Percentiles rank a stretch among this genome's conserved stretches.
Evolutionary conservation across 2,888 invertebrate species (phyloP).

Genomic region (Eupithecia centaureata): DNA sequence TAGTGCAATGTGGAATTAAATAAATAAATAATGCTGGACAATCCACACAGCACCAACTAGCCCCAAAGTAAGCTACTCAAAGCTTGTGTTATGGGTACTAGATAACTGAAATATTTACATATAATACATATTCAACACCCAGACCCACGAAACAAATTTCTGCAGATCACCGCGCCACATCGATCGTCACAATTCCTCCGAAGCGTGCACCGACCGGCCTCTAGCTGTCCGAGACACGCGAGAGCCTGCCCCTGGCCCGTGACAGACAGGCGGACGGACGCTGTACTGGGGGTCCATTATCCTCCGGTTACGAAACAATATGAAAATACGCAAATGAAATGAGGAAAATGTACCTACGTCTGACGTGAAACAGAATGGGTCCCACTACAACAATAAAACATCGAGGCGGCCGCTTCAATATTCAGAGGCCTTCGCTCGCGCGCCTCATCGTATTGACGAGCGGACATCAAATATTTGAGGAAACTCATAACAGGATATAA

Average conservation of each 20-base stretch:
- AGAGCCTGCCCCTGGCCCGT: background rate
- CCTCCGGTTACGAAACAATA: background rate
- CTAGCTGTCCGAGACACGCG: background rate
- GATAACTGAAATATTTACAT: too few relatives aligned
- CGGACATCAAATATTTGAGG: constrained; percentile 22
- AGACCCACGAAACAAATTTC: too few relatives aligned
- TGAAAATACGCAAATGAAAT: background rate
- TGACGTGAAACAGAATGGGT: constrained; percentile 9
- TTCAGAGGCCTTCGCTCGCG: constrained; percentile 9
- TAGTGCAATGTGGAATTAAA: background rate
- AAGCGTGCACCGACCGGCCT: background rate
- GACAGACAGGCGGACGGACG: background rate
- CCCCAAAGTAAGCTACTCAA: too few relatives aligned
- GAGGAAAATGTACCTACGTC: background rate
- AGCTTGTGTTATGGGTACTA: too few relatives aligned
- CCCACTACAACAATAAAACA: constrained; percentile 7
- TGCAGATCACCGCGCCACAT: too few relatives aligned
- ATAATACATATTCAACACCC: too few relatives aligned
- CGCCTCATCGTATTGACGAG: background rate
- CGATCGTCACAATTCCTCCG: too few relatives aligned
- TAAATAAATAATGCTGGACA: too few relatives aligned
- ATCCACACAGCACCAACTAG: too few relatives aligned
- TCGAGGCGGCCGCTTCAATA: constrained; percentile 15
- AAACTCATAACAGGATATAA: constrained; percentile 17
- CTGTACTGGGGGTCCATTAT: background rate